Percentiles rank a stretch among this genome's conserved stretches.
Conservation (phyloP, 2,113 vertebrate genomes). For the Tragelaphus imberbis region DNA sequence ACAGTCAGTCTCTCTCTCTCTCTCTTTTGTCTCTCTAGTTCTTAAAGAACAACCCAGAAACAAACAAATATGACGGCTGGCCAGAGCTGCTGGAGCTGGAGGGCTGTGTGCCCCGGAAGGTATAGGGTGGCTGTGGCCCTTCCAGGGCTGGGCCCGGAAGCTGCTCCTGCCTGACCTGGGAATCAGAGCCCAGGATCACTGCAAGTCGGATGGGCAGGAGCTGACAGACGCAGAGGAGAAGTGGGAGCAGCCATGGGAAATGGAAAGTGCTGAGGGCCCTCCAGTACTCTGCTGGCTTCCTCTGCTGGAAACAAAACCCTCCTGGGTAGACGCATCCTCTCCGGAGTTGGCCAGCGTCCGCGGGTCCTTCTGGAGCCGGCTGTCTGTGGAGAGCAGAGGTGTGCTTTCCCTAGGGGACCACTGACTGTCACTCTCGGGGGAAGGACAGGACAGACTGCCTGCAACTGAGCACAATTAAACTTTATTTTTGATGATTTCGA, state of each 20-base stretch:
- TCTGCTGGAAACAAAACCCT: neutral
- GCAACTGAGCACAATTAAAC: constrained; percentile 50
- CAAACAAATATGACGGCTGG: constrained; percentile 88
- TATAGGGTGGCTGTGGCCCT: neutral
- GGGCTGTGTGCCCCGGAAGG: constrained; percentile 84
- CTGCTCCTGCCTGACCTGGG: neutral
- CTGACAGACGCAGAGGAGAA: neutral
- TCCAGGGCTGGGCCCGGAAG: neutral
- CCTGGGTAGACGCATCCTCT: fast-evolving
- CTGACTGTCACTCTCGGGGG: fast-evolving
- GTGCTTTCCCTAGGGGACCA: neutral
- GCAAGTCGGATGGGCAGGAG: neutral
- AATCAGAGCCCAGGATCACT: neutral
- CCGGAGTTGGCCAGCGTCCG: fast-evolving
- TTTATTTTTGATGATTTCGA: constrained; percentile 19
- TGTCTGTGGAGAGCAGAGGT: neutral
- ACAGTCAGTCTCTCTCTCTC: neutral
- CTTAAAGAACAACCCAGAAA: constrained; percentile 76
- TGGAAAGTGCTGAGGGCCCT: fast-evolving
- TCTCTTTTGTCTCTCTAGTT: constrained; percentile 65
- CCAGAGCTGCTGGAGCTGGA: constrained; percentile 84
- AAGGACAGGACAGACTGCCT: neutral
- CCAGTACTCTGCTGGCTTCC: fast-evolving
- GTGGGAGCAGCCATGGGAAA: fast-evolving
- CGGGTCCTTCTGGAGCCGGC: neutral